These are phyloP conservation scores for Rhysida immarginata DNA, from an alignment of 1,140 invertebrate genomes.

Conservation along the genomic window DNA sequence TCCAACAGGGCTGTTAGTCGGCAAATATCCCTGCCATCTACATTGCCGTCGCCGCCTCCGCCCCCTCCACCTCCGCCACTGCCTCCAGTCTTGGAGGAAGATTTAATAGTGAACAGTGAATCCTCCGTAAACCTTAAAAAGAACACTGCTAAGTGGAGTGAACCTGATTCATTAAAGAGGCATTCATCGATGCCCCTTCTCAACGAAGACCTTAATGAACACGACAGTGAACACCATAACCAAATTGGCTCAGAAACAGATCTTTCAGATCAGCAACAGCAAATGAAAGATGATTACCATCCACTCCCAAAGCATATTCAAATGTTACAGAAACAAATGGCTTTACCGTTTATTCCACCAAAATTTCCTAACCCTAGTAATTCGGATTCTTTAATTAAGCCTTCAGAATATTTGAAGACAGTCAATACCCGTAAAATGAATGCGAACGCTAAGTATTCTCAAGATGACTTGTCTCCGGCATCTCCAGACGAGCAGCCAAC, in stretches of 20 bases:
- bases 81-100: constrained; percentile 20
- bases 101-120: too few relatives aligned
- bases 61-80: constrained; percentile 46
- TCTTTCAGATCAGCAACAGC: not conserved
- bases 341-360: constrained; percentile 70
- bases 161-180: too few relatives aligned
- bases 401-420: constrained; percentile 73
- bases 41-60: too few relatives aligned
- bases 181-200: constrained; percentile 19
- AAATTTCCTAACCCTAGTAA: constrained; percentile 51
- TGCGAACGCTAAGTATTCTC: not conserved
- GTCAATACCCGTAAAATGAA: constrained; percentile 28
- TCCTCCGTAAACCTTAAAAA: too few relatives aligned
- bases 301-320: constrained; percentile 22
- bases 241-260: too few relatives aligned
- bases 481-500: not conserved
- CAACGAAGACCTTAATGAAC: not conserved
- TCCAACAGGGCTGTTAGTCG: too few relatives aligned
- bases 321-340: constrained; percentile 64
- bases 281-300: not conserved
- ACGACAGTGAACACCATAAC: constrained; percentile 3
- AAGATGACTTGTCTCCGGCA: not conserved
- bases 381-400: constrained; percentile 69
- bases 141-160: too few relatives aligned
- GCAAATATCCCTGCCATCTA: too few relatives aligned